Conservation (phyloP, 2,888 invertebrate genomes). For the Caenorhabditis wallacei region DNA sequence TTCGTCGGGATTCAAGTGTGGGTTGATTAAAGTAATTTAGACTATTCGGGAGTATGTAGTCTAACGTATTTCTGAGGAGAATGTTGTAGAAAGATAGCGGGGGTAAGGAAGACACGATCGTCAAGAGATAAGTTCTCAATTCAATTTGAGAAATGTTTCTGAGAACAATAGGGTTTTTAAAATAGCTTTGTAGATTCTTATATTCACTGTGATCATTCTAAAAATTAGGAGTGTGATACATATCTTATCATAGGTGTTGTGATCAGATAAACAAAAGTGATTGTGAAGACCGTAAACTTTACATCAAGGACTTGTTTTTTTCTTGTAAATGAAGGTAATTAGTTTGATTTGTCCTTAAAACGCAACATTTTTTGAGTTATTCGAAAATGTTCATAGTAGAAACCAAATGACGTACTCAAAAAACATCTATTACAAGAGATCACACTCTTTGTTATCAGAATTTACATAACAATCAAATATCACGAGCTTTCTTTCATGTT, state of each 20-base stretch:
- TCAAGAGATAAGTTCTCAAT: neutral
- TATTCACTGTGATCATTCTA: neutral
- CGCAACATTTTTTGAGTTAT: too few species aligned
- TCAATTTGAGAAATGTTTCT: neutral
- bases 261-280: neutral
- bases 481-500: neutral
- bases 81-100: neutral
- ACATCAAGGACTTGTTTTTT: too few species aligned
- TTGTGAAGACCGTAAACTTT: too few species aligned
- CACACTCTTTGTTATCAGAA: neutral
- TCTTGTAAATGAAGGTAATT: too few species aligned
- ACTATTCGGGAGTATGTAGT: neutral
- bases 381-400: too few species aligned
- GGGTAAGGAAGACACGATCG: neutral
- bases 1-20: neutral
- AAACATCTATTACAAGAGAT: too few species aligned
- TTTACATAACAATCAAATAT: neutral
- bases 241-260: constrained; percentile 5
- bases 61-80: neutral
- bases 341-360: too few species aligned
- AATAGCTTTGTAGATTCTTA: neutral
- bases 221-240: neutral
- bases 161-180: neutral
- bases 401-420: too few species aligned
- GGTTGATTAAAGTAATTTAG: constrained; percentile 7